A percentile compares a stretch with the other conserved stretches of the same genome.
phyloP scores from a whole-genome alignment of 2,888 invertebrate species.

The Idaea straminata region DNA sequence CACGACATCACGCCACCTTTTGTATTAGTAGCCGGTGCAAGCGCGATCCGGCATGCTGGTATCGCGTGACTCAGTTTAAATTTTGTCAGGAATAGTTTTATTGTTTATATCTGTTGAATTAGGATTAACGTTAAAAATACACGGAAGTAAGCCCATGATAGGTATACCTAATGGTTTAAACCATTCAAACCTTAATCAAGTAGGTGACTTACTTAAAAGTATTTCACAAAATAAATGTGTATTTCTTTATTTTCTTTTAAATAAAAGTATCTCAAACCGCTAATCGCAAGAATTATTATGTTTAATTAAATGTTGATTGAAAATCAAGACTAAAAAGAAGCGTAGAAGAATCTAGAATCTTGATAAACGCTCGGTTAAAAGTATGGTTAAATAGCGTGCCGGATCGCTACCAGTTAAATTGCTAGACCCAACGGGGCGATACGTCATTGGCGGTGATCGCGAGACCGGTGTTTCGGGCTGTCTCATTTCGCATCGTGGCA shows the following conservation, averaged over 20 bases:
- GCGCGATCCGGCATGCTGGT: slow-evolving; percentile 65
- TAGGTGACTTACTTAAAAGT: too few species aligned
- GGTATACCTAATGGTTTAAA: too few species aligned
- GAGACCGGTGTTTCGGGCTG: slow-evolving; percentile 41
- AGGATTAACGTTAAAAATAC: too few species aligned
- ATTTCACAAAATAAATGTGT: too few species aligned
- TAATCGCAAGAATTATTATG: not conserved
- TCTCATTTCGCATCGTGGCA: slow-evolving; percentile 56
- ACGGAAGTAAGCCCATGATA: too few species aligned
- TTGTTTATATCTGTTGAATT: not conserved
- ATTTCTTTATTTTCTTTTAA: too few species aligned
- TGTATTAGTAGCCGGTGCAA: slow-evolving; percentile 59
- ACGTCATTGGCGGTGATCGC: slow-evolving; percentile 56
- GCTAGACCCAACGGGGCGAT: slow-evolving; percentile 51
- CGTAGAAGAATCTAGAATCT: slow-evolving; percentile 11
- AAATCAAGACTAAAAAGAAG: not conserved
- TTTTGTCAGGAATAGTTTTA: slow-evolving; percentile 7
- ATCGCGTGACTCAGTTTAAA: slow-evolving; percentile 30
- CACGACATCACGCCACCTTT: slow-evolving; percentile 79
- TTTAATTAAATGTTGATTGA: not conserved
- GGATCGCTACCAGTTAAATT: slow-evolving; percentile 65
- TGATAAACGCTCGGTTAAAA: slow-evolving; percentile 13
- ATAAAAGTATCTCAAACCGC: not conserved
- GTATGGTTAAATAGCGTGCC: slow-evolving; percentile 38
- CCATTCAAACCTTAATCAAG: too few species aligned